Conservation (phyloP, 2,797 vertebrate species). For the Crax fasciolata region DNA sequence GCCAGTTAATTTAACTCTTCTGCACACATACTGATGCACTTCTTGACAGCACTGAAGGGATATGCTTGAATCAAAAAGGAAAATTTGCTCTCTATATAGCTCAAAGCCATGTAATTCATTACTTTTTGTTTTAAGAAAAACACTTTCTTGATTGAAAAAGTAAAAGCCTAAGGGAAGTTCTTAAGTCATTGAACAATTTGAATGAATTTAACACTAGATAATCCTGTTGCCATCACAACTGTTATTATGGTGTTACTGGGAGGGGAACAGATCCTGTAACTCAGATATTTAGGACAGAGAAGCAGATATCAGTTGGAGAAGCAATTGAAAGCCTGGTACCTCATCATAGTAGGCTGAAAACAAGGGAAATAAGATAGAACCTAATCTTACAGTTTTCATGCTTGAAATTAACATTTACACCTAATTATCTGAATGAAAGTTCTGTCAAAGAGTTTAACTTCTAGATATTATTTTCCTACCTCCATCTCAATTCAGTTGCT, state of each 20-base stretch:
- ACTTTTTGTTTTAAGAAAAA: neutral
- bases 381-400: neutral
- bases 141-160: neutral
- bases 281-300: neutral
- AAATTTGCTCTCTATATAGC: neutral
- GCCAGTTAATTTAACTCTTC: neutral
- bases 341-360: neutral
- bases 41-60: neutral
- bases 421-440: neutral
- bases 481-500: neutral
- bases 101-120: neutral
- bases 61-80: neutral
- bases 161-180: neutral
- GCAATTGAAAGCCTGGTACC: neutral
- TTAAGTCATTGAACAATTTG: neutral
- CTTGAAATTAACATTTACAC: neutral
- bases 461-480: neutral
- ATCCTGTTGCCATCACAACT: neutral
- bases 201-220: neutral
- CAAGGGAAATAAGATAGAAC: neutral
- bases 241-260: neutral
- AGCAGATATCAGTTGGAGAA: neutral
- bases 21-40: neutral
- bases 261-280: neutral
- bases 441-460: neutral